Evolutionary conservation across 2,797 vertebrate genomes (phyloP).

Genomic region (Karalla daura): DNA sequence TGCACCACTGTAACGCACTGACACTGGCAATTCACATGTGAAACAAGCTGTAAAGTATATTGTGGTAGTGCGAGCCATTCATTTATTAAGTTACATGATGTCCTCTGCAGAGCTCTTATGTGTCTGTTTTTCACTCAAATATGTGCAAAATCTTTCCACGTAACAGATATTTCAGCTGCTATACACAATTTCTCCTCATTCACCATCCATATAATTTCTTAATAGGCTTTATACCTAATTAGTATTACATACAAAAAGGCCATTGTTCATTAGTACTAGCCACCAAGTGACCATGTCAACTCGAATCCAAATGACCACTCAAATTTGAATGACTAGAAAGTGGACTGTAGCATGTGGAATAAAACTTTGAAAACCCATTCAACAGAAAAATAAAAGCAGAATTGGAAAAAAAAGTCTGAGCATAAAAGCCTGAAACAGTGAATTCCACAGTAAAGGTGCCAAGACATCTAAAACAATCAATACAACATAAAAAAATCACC

Average conservation of each 20-base stretch:
- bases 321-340: no score
- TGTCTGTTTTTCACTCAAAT: not conserved
- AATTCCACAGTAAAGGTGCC: not conserved
- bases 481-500: not conserved
- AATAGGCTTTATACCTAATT: no score
- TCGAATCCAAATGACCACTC: no score
- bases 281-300: no score
- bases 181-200: no score
- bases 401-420: no score
- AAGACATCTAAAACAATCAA: not conserved
- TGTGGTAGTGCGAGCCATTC: conserved; percentile 19
- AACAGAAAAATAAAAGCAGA: not conserved
- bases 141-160: not conserved
- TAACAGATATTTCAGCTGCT: not conserved
- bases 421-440: not conserved
- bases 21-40: conserved; percentile 19
- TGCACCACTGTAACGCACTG: conserved; percentile 7
- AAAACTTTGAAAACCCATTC: not conserved
- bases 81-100: conserved; percentile 18
- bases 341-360: not conserved
- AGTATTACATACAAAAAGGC: no score
- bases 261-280: no score
- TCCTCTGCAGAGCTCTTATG: not conserved
- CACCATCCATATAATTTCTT: not conserved
- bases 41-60: conserved; percentile 56